phyloP scores from a whole-genome alignment of 2,113 vertebrate genomes.

The Hemiprocne comata region DNA sequence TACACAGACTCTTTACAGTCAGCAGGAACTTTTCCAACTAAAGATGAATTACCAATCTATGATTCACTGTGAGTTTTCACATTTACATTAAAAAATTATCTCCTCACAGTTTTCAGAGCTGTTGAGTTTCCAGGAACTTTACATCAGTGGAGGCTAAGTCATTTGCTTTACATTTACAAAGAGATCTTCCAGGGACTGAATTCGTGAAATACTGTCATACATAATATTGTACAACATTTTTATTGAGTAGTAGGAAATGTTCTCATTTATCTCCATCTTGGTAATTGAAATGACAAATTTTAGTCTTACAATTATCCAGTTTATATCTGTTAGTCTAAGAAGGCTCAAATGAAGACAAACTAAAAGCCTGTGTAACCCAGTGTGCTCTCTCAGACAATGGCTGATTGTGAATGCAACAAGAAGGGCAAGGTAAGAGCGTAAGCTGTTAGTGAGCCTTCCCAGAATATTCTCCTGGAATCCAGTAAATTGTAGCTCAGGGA shows the following conservation, averaged over 20 bases:
- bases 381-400: background rate
- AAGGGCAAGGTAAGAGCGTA: background rate
- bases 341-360: background rate
- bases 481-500: background rate
- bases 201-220: background rate
- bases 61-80: background rate
- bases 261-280: background rate
- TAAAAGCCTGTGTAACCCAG: fast-evolving
- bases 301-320: background rate
- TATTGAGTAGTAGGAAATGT: background rate
- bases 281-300: background rate
- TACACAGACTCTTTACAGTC: background rate
- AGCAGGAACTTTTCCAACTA: background rate
- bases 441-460: background rate
- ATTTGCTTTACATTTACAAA: background rate
- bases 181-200: background rate
- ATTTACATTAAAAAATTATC: background rate
- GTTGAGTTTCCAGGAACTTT: background rate
- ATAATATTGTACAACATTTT: background rate
- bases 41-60: background rate
- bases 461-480: background rate
- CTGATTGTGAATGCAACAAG: background rate
- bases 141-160: background rate
- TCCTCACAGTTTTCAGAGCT: background rate
- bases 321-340: background rate